Percentiles rank a stretch among this genome's conserved stretches.
These are phyloP conservation scores for Riparia riparia DNA, from an alignment of 2,113 vertebrate species.

Conservation along the genomic window DNA sequence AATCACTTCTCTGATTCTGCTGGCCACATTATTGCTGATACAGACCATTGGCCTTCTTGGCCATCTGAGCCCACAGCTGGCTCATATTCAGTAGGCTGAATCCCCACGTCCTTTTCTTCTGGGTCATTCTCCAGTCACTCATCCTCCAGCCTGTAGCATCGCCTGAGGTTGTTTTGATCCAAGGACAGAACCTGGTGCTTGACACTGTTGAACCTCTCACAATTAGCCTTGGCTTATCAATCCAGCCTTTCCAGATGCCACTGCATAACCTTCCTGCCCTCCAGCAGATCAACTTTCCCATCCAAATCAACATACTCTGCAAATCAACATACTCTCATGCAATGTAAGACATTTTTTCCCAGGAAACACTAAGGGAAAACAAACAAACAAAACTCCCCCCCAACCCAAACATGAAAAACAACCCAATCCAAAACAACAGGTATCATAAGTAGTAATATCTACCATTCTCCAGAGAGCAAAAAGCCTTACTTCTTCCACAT, in stretches of 20 bases:
- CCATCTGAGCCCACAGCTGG: not conserved
- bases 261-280: not conserved
- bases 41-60: not conserved
- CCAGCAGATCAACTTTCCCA: not conserved
- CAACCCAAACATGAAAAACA: not conserved
- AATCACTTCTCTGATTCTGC: not conserved
- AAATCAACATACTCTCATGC: not conserved
- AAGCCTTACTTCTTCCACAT: not conserved
- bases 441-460: not conserved
- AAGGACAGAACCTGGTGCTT: not conserved
- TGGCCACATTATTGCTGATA: not conserved
- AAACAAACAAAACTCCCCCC: not conserved
- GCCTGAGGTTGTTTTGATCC: not conserved
- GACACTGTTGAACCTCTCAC: not conserved
- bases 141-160: not conserved
- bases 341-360: not conserved
- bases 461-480: not conserved
- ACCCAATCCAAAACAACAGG: not conserved
- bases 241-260: not conserved
- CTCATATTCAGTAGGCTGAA: not conserved
- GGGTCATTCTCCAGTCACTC: not conserved
- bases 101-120: not conserved
- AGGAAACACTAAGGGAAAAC: not conserved
- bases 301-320: not conserved
- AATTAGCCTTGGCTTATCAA: fast-evolving